Percentiles rank a stretch among this genome's conserved stretches.
Evolutionary conservation across 2,113 vertebrate genomes (phyloP).

Genomic region (Phalacrocorax brasilianus): DNA sequence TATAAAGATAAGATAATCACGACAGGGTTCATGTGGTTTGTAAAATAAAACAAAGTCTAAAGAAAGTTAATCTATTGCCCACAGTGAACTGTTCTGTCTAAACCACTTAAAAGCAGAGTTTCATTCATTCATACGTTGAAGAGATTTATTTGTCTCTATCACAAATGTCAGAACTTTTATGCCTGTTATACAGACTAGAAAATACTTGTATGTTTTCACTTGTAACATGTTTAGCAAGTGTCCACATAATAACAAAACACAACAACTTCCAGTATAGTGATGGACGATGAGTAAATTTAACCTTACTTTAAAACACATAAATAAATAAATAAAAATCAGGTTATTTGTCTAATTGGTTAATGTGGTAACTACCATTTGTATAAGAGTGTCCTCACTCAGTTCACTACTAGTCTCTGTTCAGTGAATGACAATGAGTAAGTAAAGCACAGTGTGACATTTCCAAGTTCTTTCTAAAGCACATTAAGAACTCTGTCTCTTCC

Average conservation of each 20-base stretch:
- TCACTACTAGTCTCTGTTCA: background rate
- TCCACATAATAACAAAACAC: background rate
- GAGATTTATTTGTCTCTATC: background rate
- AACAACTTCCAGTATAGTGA: background rate
- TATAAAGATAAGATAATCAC: background rate
- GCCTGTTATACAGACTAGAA: background rate
- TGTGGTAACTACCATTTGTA: background rate
- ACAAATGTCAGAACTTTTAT: background rate
- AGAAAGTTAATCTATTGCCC: background rate
- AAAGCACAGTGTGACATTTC: background rate
- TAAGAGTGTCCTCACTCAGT: background rate
- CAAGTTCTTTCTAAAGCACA: background rate
- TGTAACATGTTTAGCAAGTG: background rate
- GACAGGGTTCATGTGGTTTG: background rate
- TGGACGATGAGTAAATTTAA: background rate
- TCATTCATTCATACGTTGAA: background rate
- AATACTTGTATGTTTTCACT: background rate
- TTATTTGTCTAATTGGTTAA: constrained; percentile 14
- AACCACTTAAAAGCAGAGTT: background rate
- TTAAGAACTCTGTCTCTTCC: background rate
- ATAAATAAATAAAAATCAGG: background rate
- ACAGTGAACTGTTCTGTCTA: background rate
- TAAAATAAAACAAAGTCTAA: background rate
- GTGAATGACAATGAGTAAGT: background rate
- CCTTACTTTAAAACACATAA: background rate